Base-by-base conservation (phyloP, 1,140 invertebrate genomes). In the Drosophila nebulosa region DNA sequence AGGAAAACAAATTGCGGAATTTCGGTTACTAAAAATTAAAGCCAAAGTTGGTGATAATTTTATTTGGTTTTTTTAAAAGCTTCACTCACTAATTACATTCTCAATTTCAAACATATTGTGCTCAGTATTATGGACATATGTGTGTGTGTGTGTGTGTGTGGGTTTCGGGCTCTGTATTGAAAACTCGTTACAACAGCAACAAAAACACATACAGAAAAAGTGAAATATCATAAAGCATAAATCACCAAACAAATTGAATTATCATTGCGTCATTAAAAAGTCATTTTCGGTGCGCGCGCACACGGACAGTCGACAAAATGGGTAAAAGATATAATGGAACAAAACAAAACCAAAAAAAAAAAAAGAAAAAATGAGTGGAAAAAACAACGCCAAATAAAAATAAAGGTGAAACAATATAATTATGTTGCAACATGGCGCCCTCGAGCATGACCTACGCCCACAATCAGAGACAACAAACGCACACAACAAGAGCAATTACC, bases 221-320 rank as follows among this genome's bases (percentile, higher is more conserved):
- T 46, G 39, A 63, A 69, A 67, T 73, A 80, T 74, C 60, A 69
- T 65, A 78, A 27, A 51, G 81, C 83, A 86, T 86, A 86, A 86
- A 86, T 86, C 83, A 86, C 59, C 78, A 74, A 76, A 75, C 81
- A 86, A 88, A 86, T 86, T 86, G 81, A 86, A 86, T 86, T 86
- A 86, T 86, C 83, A 88, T 86, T 81, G 81, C 83, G 83, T 86
- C 81, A 86, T 86, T 86, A 86, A 86, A 86, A 86, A 78, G 83
- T 75, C 81, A 88, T 88, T 86, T 86, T 60, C 60, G 50, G 26
- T 53, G 18, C 55, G 46, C 21, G 72, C 68, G 22, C 35, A 52
- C 39, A 51, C 12, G 12, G 39, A 62, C 39, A 46, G 16, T 46
- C 39, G 12, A 21, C 39, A 18, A 46, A 46, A 46, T 42, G 39